Evolutionary conservation across 2,113 vertebrate species (phyloP), one percentile per base, ranked within the genome.

Genomic region (Dinomys branickii): DNA sequence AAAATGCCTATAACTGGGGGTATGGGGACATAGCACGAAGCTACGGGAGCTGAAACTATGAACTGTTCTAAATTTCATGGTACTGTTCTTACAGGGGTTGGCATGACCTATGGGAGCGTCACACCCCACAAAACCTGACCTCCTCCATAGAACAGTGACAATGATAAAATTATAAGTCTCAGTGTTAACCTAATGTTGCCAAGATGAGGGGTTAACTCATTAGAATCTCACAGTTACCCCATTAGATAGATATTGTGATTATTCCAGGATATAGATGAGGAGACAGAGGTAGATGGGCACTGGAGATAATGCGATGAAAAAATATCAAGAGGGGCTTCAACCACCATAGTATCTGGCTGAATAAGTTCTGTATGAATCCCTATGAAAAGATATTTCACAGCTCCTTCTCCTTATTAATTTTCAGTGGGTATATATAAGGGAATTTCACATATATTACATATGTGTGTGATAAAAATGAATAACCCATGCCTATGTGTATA

Each of bases 31-130:
- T 33, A 9, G 2, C 7, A 1, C 7, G 28, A 73, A 20, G 35
- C 7, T 69, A 0, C 0, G 1, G 12, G 50, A 24, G 12, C 50
- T 26, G 26, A n/a, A 4, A 7, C n/a, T 26, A 5, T 8, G 19
- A 33, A 33, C 2, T 12, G 50, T 20, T n/a, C 26, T 47, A 56
- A 20, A n/a, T 83, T 50, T 30, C 44, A 22, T 24, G 41, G 63
- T 9, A 67, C 7, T 58, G 0, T 65, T 35, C 26, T 89, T 17
- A 52, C 14, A 30, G 26, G 24, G 20, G 3, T 1, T 4, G 17
- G 7, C 61, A 63, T 85, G 38, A 65, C 65, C 17, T 41, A 35
- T 4, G 0, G 33, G 28, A 26, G 10, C 52, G 24, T 73, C 69
- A 38, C 38, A 41, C 69, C 38, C 20, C 69, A 41, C n/a, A 41